Conservation (phyloP, 2,113 vertebrate genomes). For the Casuarius casuarius region DNA sequence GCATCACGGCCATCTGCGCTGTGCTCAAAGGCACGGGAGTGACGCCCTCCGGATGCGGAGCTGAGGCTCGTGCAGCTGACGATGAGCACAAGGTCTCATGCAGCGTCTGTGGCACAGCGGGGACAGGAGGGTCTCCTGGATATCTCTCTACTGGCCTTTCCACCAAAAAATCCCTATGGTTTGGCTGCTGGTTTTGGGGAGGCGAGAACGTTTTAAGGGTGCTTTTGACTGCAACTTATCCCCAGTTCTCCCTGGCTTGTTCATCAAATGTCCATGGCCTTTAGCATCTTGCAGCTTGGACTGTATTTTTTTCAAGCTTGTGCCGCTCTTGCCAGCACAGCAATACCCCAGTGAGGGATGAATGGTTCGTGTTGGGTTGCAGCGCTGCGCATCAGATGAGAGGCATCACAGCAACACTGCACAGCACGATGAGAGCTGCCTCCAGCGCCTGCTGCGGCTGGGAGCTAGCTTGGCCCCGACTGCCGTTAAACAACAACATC, state of each 20-base stretch:
- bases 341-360: too few species aligned
- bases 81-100: neutral
- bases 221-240: neutral
- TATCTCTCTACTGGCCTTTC: neutral
- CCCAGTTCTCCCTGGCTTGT: neutral
- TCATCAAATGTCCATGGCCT: accelerated
- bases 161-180: neutral
- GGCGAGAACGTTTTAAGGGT: neutral
- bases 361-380: accelerated
- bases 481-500: neutral
- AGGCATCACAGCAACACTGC: neutral
- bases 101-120: neutral
- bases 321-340: too few species aligned
- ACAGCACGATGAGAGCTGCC: neutral
- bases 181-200: neutral
- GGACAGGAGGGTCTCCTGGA: neutral
- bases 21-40: too few species aligned
- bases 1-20: too few species aligned
- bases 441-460: neutral
- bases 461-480: neutral
- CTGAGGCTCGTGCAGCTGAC: neutral
- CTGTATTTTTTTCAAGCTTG: neutral
- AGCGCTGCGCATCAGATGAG: accelerated
- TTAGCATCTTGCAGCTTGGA: accelerated
- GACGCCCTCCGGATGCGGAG: neutral